Percentiles rank a stretch among this genome's conserved stretches.
Evolutionary conservation across 2,797 vertebrate species (phyloP).

Genomic region (Hemitrygon akajei): DNA sequence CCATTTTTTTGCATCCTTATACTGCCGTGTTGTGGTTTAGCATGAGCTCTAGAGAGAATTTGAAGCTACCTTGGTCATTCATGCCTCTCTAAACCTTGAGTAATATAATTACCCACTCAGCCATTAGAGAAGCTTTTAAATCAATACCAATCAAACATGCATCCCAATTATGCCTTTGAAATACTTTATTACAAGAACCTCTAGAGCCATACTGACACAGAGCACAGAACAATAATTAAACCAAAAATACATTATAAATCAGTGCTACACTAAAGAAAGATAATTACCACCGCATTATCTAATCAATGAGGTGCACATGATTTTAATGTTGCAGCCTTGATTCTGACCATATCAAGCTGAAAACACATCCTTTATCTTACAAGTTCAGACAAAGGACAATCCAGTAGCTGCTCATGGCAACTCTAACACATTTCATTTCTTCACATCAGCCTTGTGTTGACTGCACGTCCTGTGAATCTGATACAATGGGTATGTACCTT

Average conservation of each 20-base stretch:
- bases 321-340: background rate
- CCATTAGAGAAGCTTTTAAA: background rate
- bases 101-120: background rate
- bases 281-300: background rate
- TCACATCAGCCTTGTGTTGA: background rate
- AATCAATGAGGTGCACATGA: background rate
- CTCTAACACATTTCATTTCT: background rate
- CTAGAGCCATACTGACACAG: background rate
- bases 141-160: background rate
- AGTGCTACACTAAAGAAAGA: background rate
- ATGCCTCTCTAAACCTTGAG: background rate
- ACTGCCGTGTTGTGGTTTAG: background rate
- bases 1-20: background rate
- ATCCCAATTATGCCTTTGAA: constrained; percentile 4
- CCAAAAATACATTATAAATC: constrained; percentile 24
- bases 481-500: background rate
- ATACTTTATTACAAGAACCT: background rate
- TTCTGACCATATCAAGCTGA: constrained; percentile 8
- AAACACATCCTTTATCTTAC: background rate
- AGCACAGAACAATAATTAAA: constrained; percentile 29
- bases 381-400: background rate
- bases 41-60: background rate
- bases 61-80: background rate
- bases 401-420: background rate
- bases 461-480: background rate